Base-by-base conservation (phyloP, 2,113 vertebrate species). In the Potamarius usumacintae region DNA sequence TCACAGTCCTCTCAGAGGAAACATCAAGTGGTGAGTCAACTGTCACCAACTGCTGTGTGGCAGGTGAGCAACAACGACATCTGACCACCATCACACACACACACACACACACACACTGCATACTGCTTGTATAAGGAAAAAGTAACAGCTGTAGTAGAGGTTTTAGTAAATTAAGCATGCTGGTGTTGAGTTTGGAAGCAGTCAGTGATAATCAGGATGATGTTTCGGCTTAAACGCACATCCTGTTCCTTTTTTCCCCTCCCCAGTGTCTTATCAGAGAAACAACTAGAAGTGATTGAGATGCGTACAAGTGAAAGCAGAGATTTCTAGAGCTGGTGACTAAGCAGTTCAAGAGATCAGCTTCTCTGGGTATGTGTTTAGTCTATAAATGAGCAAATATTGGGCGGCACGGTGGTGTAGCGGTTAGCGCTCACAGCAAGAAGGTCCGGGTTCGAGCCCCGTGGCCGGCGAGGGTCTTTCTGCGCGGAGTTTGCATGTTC, bases 41-140 rank as follows among this genome's bases (percentile, higher is more conserved):
- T 90, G 88, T 82, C 81, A 78, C 84, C 90, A 91, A 84, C 67
- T 89, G 90, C 78, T 74, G 72, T 85, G 30, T 80, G 80, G 89
- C 89, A 91, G 86, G 85, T 91, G 91, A 87, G 18, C 50, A 82
- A 55, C 80, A 63, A 20, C 1, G 15, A 87, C 78, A 74, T 84
- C 82, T 78, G 86, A 84, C 48, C 81, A 18, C 50, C 20, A 55
- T 14, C 50, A 57, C 83, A 18, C 34, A 14, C 34, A 30, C 53
- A 30, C n/a, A n/a, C n/a, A 58, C 78, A 58, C 78, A 20, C 55
- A 22, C 78, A 58, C 25, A 71, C 48, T 10, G 25, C 1, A 17
- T 18, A 22, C 0, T 10, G 7, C 34, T 20, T 81, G 57, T 58
- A 20, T 62, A 42, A 42, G 50, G 14, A 30, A 62, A 60, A 42